Base-by-base conservation (phyloP, 2,113 vertebrate genomes). In the Mungos mungo region DNA sequence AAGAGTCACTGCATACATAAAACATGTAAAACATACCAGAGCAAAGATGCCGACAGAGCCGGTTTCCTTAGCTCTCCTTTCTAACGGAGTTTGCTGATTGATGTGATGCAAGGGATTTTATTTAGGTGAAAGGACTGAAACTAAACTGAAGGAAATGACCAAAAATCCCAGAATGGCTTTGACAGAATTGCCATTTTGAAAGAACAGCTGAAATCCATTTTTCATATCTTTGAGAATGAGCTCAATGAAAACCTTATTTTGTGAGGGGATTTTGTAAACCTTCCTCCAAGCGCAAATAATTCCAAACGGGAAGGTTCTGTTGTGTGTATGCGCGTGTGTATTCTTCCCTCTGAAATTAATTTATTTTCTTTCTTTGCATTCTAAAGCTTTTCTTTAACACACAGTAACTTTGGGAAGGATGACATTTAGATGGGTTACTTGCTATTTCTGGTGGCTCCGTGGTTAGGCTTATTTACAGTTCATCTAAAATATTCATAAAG, bases 311-410 rank as follows among this genome's bases (percentile, higher is more conserved):
- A 98, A 98, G 95, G 92, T 96, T 93, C 93, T 95, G 74, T 50
- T 72, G 74, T 77, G 3, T 84, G 60, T 83, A 86, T 88, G 52
- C 52, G 38, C 84, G 91, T 95, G 96, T 97, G n/a, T 97, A 95
- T 95, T 93, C 86, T 96, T 85, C 96, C 95, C 92, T 92, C 92
- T 94, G 93, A 98, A 98, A 97, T 68, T 98, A 98, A 98, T 98
- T 98, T 98, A 99, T 98, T 98, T 98, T 98, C 50, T 93, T 38
- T 60, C 69, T 85, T 29, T 84, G 90, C 88, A 65, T 91, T 81
- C 87, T 89, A 76, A 97, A 82, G 89, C 92, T 33, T 29, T 91
- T 96, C 23, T 93, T 90, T 86, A 93, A 86, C 87, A 95, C 63
- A 96, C 79, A 97, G 11, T 63, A 52, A 66, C 63, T 96, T 92